Base-by-base conservation (phyloP, 1,140 invertebrate species). In the Sinella curviseta region DNA sequence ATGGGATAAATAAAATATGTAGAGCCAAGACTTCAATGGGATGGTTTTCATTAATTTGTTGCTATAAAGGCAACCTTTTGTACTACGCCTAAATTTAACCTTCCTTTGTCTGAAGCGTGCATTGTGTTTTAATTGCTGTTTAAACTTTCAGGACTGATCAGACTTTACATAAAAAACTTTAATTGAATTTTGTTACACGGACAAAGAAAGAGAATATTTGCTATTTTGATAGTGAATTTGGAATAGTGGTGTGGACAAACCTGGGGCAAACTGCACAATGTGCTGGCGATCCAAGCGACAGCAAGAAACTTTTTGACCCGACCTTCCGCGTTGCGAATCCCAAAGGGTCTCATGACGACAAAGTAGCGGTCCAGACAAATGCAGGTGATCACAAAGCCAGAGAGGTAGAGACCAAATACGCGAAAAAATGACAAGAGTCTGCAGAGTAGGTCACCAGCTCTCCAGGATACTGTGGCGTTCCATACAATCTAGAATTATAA, bases 341-440 rank as follows among this genome's bases (percentile, higher is more conserved):
- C 91, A 76, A 96, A 85, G 0, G 94, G 94, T 84, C 92, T 92
- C 80, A 95, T 85, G 12, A 96, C 93, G 20, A 94, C 94, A 85
- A 93, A 94, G 88, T 94, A 96, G 87, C 94, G 80, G 87, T 95
- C 94, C 74, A 95, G 87, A 82, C 94, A 94, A 86, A 96, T 95
- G 86, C 94, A 95, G 57, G 95, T 91, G 74, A 96, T 89, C 74
- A 96, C 90, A 85, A 95, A 95, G 84, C 94, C 94, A 73, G 94
- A 96, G 74, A 96, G 89, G 87, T 93, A 96, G 0, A 96, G 88
- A 0, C 95, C 95, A 86, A 95, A 96, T 70, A 91, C 93, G 74
- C 94, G 87, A 82, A 95, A 94, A 87, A 96, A 95, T 81, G 92
- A 91, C 91, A 94, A 93, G 79, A 95, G 89, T 33, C 94, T 89